These are phyloP conservation scores for Luidia sarsii DNA, from an alignment of 53 echinoderm and acorn worm species.

Conservation along the genomic window DNA sequence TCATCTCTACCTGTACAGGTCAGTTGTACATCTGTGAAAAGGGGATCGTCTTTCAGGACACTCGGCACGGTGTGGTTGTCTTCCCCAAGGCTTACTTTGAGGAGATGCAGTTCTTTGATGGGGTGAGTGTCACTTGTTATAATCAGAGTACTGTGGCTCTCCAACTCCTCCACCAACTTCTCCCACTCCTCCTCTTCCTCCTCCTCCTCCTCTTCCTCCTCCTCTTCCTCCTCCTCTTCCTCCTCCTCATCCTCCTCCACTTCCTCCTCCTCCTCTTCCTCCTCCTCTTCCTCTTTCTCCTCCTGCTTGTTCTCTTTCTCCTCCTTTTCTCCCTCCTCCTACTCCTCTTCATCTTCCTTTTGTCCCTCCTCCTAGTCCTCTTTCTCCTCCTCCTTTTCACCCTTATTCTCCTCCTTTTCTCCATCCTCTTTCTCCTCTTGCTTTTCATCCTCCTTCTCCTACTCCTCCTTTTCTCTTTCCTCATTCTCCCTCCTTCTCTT, in stretches of 20 bases:
- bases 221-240: no score
- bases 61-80: constrained; percentile 72
- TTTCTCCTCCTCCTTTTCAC: neutral
- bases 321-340: no score
- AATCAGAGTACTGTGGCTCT: no score
- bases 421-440: neutral
- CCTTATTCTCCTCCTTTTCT: neutral
- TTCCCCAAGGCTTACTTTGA: constrained; percentile 90
- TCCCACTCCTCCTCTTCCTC: no score
- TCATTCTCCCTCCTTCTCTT: neutral
- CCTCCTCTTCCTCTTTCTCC: no score
- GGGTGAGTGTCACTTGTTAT: no score
- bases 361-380: neutral
- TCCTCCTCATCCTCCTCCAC: no score
- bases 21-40: constrained; percentile 80
- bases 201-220: no score
- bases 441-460: neutral
- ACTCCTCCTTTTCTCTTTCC: neutral
- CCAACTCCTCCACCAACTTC: no score
- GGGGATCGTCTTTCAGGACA: constrained; percentile 79
- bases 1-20: constrained; percentile 49
- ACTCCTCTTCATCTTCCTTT: neutral
- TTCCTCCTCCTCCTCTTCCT: no score
- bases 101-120: constrained; percentile 88
- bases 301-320: no score